A percentile compares a stretch with the other conserved stretches of the same genome.
These are phyloP conservation scores for Chaetogeoica ovagalla DNA, from an alignment of 2,888 invertebrate genomes.

Conservation along the genomic window DNA sequence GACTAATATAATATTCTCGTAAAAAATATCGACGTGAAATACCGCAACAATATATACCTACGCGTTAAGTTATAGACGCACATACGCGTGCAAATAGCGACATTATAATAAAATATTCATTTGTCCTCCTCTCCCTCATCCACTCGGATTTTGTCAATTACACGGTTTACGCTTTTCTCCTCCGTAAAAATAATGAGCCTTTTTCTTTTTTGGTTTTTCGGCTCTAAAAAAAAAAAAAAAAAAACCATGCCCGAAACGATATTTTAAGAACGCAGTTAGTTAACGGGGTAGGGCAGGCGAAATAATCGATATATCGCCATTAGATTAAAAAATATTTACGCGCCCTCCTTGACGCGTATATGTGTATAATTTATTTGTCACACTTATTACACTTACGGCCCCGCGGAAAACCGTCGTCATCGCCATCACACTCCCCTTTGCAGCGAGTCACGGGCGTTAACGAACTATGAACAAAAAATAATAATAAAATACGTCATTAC, in stretches of 20 bases:
- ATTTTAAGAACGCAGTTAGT: background rate
- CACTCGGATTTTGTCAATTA: background rate
- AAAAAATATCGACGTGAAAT: too few relatives aligned
- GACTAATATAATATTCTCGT: too few relatives aligned
- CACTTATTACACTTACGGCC: slow-evolving; percentile 13
- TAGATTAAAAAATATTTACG: slow-evolving; percentile 12
- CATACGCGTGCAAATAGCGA: background rate
- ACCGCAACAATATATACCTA: background rate
- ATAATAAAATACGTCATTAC: background rate
- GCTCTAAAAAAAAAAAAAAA: background rate
- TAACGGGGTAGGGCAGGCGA: background rate
- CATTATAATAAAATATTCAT: background rate
- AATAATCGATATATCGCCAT: slow-evolving; percentile 18
- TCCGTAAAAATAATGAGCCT: slow-evolving; percentile 1
- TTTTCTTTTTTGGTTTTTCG: background rate
- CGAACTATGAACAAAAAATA: slow-evolving; percentile 5
- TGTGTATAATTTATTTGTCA: slow-evolving; percentile 40
- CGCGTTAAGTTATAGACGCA: too few relatives aligned
- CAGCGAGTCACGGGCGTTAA: slow-evolving; percentile 29
- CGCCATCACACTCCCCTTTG: background rate
- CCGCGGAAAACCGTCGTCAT: slow-evolving; percentile 11
- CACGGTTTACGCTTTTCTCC: slow-evolving; percentile 6
- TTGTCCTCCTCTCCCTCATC: too few relatives aligned
- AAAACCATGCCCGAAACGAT: background rate
- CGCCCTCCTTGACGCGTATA: background rate